Evolutionary conservation across 2,113 vertebrate genomes (phyloP), one percentile per base, ranked within the genome.

Genomic region (Lepisosteus osseus): DNA sequence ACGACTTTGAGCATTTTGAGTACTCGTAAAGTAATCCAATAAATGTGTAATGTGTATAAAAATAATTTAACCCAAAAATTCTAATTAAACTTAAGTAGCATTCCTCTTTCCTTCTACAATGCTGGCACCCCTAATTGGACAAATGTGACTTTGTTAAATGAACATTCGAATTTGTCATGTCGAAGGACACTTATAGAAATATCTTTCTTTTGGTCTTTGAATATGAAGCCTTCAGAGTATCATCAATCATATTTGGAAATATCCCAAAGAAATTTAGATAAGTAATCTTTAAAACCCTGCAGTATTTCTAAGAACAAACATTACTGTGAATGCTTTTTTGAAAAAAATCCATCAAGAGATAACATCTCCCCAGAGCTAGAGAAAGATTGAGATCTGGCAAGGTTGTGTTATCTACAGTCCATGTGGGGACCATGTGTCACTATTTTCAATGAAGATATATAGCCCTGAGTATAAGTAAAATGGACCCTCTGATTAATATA

Each of bases 371-470:
- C 68, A 77, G 82, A 86, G 75, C 70, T 83, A 3, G 76, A 81
- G 76, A 79, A 82, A 76, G 78, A 81, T 83, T 79, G 85, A 85
- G 75, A 75, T 74, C 75, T 84, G 76, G 78, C 78, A 83, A 74
- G 57, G 68, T 78, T 67, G 69, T 69, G 57, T 82, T 88, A 85
- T 86, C 81, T 77, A 69, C 67, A 76, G 72, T 82, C 78, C 87
- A 90, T 87, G 79, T 84, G 82, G 82, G 70, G 74, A 76, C 80
- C 84, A 71, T 76, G 81, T 87, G 86, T 88, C 88, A 81, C 77
- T 88, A 85, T 86, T 80, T 78, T 65, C 82, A 81, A 64, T 71
- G 78, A 86, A 88, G 87, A 92, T 85, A 77, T 77, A 85, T 84
- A 68, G 77, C 74, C 66, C 80, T 75, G 67, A 66, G 77, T 74